These are phyloP conservation scores for Trilocha varians DNA, from an alignment of 2,888 invertebrate species.

Conservation along the genomic window DNA sequence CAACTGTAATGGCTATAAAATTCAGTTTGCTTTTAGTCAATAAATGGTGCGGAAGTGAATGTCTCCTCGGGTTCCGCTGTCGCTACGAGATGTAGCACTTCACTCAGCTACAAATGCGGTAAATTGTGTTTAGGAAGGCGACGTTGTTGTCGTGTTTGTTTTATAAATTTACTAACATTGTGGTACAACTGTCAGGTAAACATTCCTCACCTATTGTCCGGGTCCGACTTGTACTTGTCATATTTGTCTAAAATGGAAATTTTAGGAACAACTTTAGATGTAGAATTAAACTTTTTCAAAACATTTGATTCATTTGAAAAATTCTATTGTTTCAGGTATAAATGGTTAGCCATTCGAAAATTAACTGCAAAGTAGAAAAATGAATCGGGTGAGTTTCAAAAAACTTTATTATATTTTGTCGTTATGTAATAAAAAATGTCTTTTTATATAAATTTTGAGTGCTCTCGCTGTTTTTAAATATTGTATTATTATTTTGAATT, in stretches of 20 bases:
- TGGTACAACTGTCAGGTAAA: constrained; percentile 44
- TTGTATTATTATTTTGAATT: no score
- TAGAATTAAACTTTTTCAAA: constrained; percentile 6
- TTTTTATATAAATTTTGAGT: no score
- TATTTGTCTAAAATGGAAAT: constrained; percentile 38
- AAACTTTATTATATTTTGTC: no score
- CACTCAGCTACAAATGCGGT: constrained; percentile 26
- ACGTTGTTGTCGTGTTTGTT: constrained; percentile 48
- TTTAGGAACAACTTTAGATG: constrained; percentile 11
- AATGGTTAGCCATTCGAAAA: constrained; percentile 33
- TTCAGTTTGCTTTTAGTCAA: constrained; percentile 20
- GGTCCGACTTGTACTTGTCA: constrained; percentile 24
- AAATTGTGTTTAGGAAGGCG: constrained; percentile 40
- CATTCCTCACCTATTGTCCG: constrained; percentile 41
- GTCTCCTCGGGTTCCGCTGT: constrained; percentile 14
- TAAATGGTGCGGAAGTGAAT: constrained; percentile 22
- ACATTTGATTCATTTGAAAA: constrained; percentile 7
- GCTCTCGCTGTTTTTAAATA: no score
- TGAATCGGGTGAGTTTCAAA: constrained; percentile 63
- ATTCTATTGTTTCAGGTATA: constrained; percentile 40
- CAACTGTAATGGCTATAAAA: constrained; percentile 23
- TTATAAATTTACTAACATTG: constrained; percentile 46
- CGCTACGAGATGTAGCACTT: constrained; percentile 17
- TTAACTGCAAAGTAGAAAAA: constrained; percentile 29
- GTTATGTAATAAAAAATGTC: no score